These are phyloP conservation scores for Euzetes globulus DNA, from an alignment of 2,888 invertebrate species.

Conservation along the genomic window DNA sequence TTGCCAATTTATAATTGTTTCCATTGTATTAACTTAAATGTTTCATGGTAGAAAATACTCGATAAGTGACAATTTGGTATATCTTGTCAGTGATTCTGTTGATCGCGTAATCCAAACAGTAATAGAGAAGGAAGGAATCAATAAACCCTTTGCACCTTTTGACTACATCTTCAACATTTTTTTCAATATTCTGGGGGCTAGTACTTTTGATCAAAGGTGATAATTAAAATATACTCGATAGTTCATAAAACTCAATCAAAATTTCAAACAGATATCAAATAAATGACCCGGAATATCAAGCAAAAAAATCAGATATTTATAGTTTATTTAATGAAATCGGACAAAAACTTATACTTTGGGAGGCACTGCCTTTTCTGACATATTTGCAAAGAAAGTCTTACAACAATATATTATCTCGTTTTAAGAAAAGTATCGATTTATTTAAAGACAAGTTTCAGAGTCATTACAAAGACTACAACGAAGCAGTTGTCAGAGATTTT, in stretches of 20 bases:
- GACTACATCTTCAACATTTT: constrained; percentile 1
- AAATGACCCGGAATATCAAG: neutral
- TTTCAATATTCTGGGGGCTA: neutral
- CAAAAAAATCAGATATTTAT: neutral
- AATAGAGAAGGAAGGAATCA: neutral
- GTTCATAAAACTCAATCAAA: neutral
- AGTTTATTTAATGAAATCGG: neutral
- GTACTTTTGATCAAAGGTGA: neutral
- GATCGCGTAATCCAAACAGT: neutral
- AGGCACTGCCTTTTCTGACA: neutral
- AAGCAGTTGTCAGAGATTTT: neutral
- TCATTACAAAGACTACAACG: neutral
- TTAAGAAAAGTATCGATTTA: too few species aligned
- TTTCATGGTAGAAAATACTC: constrained; percentile 4
- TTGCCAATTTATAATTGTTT: too few species aligned
- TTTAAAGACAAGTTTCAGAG: neutral
- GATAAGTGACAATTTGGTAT: neutral
- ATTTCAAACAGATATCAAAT: neutral
- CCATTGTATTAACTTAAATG: too few species aligned
- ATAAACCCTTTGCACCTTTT: neutral
- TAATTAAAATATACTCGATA: too few species aligned
- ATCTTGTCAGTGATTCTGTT: neutral
- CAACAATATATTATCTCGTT: neutral
- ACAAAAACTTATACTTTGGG: neutral
- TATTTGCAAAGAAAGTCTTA: neutral